Conservation (phyloP, 2,888 invertebrate genomes). For the Platycheirus rosarum region DNA sequence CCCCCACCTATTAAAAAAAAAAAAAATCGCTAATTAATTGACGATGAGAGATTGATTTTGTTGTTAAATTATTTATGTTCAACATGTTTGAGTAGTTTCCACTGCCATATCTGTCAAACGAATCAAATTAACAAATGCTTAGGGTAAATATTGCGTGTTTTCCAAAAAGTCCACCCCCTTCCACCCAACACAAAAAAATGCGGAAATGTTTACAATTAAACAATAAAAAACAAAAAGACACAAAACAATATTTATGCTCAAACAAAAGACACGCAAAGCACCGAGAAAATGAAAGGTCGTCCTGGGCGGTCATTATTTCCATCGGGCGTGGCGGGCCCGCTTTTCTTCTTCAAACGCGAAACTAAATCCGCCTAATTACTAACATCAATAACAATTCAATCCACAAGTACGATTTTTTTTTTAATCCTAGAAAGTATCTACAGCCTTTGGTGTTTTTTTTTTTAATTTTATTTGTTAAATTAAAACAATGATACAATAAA, state of each 20-base stretch:
- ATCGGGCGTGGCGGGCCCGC: constrained; percentile 8
- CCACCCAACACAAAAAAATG: not conserved
- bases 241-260: constrained; percentile 31
- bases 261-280: constrained; percentile 38
- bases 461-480: constrained; percentile 44
- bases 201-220: constrained; percentile 21
- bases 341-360: constrained; percentile 57
- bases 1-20: too few species aligned
- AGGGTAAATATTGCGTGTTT: constrained; percentile 27
- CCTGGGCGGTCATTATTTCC: too few species aligned
- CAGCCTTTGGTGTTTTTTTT: constrained; percentile 18
- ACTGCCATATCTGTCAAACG: not conserved
- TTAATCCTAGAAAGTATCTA: constrained; percentile 34
- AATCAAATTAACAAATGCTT: constrained; percentile 22
- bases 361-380: constrained; percentile 69
- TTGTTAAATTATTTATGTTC: constrained; percentile 23
- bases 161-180: constrained; percentile 2
- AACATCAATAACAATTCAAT: constrained; percentile 66
- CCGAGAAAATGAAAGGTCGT: not conserved
- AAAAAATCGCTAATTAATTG: constrained; percentile 12
- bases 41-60: constrained; percentile 23
- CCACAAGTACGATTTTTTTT: constrained; percentile 22
- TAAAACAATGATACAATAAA: constrained; percentile 71
- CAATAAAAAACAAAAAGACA: constrained; percentile 22
- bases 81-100: not conserved